Percentiles rank a stretch among this genome's conserved stretches.
Conservation (phyloP, 2,888 invertebrate genomes). For the Hesperia comma region DNA sequence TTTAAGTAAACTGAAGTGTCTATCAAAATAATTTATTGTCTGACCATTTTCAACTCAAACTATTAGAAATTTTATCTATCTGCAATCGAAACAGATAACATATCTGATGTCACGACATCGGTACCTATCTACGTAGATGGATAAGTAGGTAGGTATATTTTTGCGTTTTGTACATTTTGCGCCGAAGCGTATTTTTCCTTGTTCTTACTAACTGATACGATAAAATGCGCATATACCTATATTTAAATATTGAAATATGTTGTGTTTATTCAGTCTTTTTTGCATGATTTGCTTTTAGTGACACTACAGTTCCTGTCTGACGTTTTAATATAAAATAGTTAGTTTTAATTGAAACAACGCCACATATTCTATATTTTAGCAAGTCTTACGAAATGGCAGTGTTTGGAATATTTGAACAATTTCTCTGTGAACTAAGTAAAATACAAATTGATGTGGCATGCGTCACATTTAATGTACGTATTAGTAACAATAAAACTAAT, state of each 20-base stretch:
- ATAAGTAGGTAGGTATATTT: not conserved
- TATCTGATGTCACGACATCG: not conserved
- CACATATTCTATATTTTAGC: constrained; percentile 5
- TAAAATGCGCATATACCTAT: not conserved
- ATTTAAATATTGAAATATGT: not conserved
- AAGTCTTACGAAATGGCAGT: constrained; percentile 27
- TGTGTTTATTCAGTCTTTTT: constrained; percentile 33
- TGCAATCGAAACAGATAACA: not conserved
- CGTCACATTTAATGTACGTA: not conserved
- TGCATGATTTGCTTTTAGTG: constrained; percentile 13
- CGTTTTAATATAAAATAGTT: not conserved
- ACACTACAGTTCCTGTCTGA: not conserved
- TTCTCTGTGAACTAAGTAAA: not conserved
- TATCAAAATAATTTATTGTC: no score
- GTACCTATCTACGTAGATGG: not conserved
- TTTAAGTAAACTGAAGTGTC: no score
- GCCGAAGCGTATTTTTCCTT: not conserved
- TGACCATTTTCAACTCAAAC: not conserved
- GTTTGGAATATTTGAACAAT: not conserved
- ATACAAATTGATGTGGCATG: not conserved
- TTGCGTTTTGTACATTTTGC: no score
- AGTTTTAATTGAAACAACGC: not conserved
- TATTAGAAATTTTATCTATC: not conserved
- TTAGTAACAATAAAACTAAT: not conserved
- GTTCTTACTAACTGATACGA: not conserved